phyloP scores from a whole-genome alignment of 2,113 vertebrate species.

The Ameiurus melas region DNA sequence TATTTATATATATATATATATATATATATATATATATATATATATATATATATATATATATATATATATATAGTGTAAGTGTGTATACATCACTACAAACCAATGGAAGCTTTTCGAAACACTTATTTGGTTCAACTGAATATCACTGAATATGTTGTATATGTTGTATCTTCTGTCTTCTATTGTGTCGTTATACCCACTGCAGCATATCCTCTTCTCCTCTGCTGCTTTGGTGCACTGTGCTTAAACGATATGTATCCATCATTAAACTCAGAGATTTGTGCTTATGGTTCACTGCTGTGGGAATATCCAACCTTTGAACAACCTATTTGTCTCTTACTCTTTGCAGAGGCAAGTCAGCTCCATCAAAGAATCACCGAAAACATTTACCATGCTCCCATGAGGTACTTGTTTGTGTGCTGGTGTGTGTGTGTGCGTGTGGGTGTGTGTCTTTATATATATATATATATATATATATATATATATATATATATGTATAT shows the following conservation, averaged over 20 bases:
- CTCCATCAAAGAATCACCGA: conserved; percentile 83
- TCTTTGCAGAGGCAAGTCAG: conserved; percentile 82
- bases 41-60: no score
- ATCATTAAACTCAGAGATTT: conserved; percentile 1
- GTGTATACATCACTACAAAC: neutral
- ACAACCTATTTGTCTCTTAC: conserved; percentile 49
- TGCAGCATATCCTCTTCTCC: neutral
- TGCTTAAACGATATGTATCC: neutral
- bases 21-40: no score
- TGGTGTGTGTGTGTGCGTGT: neutral
- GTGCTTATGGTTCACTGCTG: neutral
- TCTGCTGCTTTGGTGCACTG: neutral
- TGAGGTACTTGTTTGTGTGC: conserved; percentile 68
- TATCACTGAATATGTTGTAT: no score
- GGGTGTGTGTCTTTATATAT: neutral
- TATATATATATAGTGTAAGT: neutral
- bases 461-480: no score
- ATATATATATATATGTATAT: no score
- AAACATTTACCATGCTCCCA: conserved; percentile 80
- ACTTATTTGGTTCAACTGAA: neutral
- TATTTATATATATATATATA: no score
- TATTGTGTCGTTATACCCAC: neutral
- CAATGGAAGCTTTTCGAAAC: neutral
- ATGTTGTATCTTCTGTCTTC: neutral
- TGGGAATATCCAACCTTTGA: conserved; percentile 10